phyloP scores from a whole-genome alignment of 2,113 vertebrate species.

The Aviceda subcristata region DNA sequence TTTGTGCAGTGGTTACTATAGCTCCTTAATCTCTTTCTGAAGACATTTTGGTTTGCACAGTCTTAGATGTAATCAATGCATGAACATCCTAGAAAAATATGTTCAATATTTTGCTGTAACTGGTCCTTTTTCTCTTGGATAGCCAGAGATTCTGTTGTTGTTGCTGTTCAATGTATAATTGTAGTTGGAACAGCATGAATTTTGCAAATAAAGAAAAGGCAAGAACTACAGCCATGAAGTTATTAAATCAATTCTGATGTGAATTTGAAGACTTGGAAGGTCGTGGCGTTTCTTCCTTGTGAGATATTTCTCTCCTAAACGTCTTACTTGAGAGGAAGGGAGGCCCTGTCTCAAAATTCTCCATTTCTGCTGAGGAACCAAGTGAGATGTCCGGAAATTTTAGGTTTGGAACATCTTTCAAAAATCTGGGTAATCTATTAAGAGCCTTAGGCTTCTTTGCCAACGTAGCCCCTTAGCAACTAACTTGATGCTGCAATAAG shows the following conservation, averaged over 20 bases:
- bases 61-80: not conserved
- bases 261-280: not conserved
- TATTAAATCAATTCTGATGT: not conserved
- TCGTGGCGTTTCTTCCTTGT: not conserved
- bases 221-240: not conserved
- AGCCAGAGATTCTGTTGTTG: not conserved
- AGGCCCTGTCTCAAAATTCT: not conserved
- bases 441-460: not conserved
- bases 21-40: slow-evolving; percentile 22
- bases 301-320: not conserved
- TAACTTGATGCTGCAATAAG: not conserved
- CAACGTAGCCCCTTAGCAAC: not conserved
- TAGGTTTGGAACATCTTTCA: not conserved
- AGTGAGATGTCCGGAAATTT: not conserved
- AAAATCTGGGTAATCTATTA: not conserved
- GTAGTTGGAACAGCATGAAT: not conserved
- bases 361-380: not conserved
- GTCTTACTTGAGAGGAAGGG: not conserved
- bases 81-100: not conserved
- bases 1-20: slow-evolving; percentile 21
- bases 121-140: not conserved
- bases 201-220: not conserved
- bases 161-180: not conserved
- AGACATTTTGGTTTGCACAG: not conserved
- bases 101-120: not conserved